phyloP scores from a whole-genome alignment of 2,113 vertebrate species.

The Ctenodactylus gundi region DNA sequence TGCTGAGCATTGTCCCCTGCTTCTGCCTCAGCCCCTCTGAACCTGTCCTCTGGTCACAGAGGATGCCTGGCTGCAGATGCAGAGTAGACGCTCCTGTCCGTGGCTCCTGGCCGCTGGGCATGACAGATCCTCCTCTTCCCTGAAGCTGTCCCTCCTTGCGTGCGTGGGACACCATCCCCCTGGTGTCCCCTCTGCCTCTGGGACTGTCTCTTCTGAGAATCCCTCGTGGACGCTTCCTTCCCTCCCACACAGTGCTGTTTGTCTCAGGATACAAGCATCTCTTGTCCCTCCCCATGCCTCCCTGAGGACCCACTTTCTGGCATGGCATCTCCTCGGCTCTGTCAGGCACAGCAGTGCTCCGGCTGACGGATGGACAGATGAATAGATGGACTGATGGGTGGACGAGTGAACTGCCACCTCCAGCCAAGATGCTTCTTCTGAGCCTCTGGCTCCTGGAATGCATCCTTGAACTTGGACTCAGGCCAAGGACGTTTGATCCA shows the following conservation, averaged over 20 bases:
- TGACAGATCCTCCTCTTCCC: fast-evolving
- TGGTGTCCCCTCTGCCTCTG: not conserved
- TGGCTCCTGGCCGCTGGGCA: no score
- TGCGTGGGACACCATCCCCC: not conserved
- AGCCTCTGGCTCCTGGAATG: not conserved
- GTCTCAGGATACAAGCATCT: not conserved
- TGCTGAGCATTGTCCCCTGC: not conserved
- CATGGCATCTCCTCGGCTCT: not conserved
- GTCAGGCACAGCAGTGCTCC: not conserved
- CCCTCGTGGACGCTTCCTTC: fast-evolving
- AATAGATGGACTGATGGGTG: no score
- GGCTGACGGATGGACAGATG: not conserved
- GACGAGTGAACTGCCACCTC: no score
- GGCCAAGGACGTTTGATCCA: not conserved
- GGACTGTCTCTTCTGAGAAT: not conserved
- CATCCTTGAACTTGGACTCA: not conserved
- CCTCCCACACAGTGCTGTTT: not conserved
- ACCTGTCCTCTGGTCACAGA: not conserved
- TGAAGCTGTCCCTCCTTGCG: not conserved
- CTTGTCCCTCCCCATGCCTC: fast-evolving
- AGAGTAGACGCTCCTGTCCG: not conserved
- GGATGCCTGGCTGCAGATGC: not conserved
- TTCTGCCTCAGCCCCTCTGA: fast-evolving
- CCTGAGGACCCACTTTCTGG: not conserved
- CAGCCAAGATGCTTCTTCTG: fast-evolving